phyloP scores from a whole-genome alignment of 2,113 vertebrate genomes.

The Passerina amoena region DNA sequence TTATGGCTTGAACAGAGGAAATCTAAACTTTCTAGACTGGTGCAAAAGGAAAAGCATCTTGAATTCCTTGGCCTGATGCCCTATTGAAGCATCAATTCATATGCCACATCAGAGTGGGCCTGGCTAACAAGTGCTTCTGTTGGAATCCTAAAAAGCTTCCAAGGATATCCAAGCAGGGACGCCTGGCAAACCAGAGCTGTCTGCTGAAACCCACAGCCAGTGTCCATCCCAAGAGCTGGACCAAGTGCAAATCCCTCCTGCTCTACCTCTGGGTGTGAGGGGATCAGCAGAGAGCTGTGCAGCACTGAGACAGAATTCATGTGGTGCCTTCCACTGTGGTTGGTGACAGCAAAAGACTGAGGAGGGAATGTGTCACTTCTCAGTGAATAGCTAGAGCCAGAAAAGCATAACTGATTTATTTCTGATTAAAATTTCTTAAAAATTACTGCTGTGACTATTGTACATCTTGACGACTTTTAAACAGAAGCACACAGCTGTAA shows the following conservation, averaged over 20 bases:
- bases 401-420: not conserved
- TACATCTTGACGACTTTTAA: not conserved
- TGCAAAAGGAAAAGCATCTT: constrained; percentile 33
- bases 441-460: not conserved
- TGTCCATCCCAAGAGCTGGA: not conserved
- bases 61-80: constrained; percentile 38
- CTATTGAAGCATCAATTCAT: constrained; percentile 33
- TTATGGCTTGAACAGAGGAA: constrained; percentile 16
- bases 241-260: not conserved
- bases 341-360: not conserved
- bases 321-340: no score
- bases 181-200: not conserved
- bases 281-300: not conserved
- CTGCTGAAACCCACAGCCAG: not conserved
- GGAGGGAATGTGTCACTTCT: not conserved
- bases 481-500: not conserved
- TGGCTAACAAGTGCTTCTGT: not conserved
- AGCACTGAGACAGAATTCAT: not conserved
- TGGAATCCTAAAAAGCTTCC: constrained; percentile 2
- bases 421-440: not conserved
- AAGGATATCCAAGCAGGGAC: not conserved
- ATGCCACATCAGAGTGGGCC: not conserved
- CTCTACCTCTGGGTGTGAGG: not conserved
- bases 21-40: constrained; percentile 38
- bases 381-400: not conserved